phyloP scores from a whole-genome alignment of 2,888 invertebrate species.

The Crematogaster levior region DNA sequence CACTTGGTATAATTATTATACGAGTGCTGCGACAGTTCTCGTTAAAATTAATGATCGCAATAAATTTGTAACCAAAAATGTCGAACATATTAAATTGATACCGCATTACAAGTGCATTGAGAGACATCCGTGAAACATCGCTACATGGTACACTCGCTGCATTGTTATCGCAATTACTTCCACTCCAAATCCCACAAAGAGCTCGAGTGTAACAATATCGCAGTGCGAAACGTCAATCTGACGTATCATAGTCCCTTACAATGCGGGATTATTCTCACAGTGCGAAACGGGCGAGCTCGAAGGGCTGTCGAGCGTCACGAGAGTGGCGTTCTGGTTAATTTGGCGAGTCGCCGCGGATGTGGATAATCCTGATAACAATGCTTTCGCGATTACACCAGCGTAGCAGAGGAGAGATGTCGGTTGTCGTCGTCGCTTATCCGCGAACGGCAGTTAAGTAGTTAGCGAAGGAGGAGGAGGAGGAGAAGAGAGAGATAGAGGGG shows the following conservation, averaged over 20 bases:
- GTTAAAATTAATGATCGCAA: background rate
- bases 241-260: constrained; percentile 2
- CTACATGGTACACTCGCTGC: background rate
- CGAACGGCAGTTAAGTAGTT: constrained; percentile 22
- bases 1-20: too few species aligned
- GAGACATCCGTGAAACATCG: background rate
- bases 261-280: constrained; percentile 18
- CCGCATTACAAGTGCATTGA: background rate
- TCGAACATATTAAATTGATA: constrained; percentile 20
- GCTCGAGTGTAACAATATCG: constrained; percentile 5
- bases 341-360: constrained; percentile 40
- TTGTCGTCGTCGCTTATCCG: constrained; percentile 31
- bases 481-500: background rate
- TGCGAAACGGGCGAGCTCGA: constrained; percentile 12
- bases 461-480: background rate
- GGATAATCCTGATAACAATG: constrained; percentile 55
- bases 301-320: constrained; percentile 31
- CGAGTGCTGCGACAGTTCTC: too few species aligned
- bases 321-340: constrained; percentile 38
- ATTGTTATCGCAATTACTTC: constrained; percentile 64
- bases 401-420: constrained; percentile 4
- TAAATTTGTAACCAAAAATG: background rate
- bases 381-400: constrained; percentile 32
- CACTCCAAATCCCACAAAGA: constrained; percentile 17
- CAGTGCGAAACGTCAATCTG: constrained; percentile 30